phyloP scores from a whole-genome alignment of 2,797 vertebrate genomes.

The Salmo trutta region DNA sequence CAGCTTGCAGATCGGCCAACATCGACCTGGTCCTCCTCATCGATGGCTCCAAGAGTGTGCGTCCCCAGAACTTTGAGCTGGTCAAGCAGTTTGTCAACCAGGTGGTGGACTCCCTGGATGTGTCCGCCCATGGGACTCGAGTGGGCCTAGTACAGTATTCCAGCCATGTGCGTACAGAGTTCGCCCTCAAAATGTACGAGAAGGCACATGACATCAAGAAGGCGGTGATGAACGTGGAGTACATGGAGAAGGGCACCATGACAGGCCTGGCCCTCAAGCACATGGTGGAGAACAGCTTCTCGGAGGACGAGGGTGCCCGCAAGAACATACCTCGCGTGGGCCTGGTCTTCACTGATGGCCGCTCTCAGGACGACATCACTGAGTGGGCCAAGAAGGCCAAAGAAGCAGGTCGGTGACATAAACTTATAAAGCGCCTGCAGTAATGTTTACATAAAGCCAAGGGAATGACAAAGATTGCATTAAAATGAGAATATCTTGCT shows the following conservation, averaged over 20 bases:
- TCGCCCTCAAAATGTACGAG: conserved; percentile 87
- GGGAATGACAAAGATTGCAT: not conserved
- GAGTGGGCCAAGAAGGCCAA: conserved; percentile 91
- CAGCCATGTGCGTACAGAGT: conserved; percentile 92
- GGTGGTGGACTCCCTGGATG: conserved; percentile 92
- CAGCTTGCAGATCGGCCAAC: conserved; percentile 87
- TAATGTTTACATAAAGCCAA: not conserved
- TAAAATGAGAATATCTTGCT: not conserved
- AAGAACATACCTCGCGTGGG: conserved; percentile 86
- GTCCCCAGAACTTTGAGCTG: conserved; percentile 94
- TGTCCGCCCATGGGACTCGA: conserved; percentile 86
- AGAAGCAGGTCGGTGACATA: conserved; percentile 79
- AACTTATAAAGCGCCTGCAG: not conserved
- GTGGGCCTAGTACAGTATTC: conserved; percentile 95
- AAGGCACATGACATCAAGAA: conserved; percentile 86
- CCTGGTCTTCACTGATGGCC: conserved; percentile 94
- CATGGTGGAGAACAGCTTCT: conserved; percentile 95
- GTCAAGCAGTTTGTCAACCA: conserved; percentile 94
- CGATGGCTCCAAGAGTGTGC: conserved; percentile 96
- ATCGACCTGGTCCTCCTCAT: conserved; percentile 93
- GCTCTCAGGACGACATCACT: conserved; percentile 94
- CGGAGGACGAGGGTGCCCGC: conserved; percentile 87
- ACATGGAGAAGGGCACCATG: conserved; percentile 99
- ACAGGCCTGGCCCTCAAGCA: conserved; percentile 93
- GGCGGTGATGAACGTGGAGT: conserved; percentile 85